Evolutionary conservation across 2,888 invertebrate genomes (phyloP).

Genomic region (Gnatocerus cornutus): DNA sequence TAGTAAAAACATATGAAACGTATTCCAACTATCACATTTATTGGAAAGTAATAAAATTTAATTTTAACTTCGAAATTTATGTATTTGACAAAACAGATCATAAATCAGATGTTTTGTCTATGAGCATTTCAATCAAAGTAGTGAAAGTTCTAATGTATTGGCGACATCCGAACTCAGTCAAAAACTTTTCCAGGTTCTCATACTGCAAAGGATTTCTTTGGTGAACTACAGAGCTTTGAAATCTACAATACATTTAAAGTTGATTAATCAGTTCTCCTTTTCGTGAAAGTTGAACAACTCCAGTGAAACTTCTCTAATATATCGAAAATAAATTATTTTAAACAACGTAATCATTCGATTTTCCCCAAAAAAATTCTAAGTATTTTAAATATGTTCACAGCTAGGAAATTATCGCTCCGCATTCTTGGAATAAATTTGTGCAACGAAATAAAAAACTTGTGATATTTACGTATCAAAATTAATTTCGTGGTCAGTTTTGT

Average conservation of each 20-base stretch:
- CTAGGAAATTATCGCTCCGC: no score
- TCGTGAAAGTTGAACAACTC: constrained; percentile 26
- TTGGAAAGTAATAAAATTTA: no score
- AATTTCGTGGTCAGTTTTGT: no score
- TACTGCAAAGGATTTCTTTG: constrained; percentile 42
- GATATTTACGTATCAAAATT: no score
- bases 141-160: constrained; percentile 38
- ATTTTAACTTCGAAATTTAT: no score
- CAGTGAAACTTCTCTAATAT: constrained; percentile 31
- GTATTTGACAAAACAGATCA: no score
- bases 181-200: constrained; percentile 37
- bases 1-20: no score
- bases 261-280: constrained; percentile 44
- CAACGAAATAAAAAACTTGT: no score
- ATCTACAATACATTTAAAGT: constrained; percentile 46
- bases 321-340: constrained; percentile 28
- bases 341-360: constrained; percentile 18
- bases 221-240: constrained; percentile 39
- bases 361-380: background rate
- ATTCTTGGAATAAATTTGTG: no score
- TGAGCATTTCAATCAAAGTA: constrained; percentile 39
- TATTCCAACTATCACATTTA: no score
- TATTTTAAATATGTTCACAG: no score
- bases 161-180: constrained; percentile 20
- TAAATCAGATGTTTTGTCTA: constrained; percentile 11